Conservation (phyloP, 2,113 vertebrate species). For the Probosciger aterrimus region DNA sequence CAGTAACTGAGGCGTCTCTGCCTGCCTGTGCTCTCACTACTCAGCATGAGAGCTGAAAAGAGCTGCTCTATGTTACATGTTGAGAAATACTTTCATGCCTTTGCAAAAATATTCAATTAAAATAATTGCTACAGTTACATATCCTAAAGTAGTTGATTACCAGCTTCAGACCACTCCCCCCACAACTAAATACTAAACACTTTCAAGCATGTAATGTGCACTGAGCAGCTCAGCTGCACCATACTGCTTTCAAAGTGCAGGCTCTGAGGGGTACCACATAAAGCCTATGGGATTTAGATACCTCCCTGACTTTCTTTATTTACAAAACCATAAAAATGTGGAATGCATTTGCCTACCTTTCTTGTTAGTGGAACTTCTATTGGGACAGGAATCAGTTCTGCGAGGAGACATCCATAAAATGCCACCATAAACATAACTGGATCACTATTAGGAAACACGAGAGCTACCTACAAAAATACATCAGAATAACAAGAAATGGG, state of each 20-base stretch:
- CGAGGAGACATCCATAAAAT: conserved; percentile 94
- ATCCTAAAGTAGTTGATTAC: not conserved
- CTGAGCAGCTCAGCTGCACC: not conserved
- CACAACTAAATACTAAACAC: not conserved
- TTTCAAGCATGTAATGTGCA: not conserved
- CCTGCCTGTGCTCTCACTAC: not conserved
- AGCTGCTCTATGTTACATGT: not conserved
- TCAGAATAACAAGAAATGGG: not conserved
- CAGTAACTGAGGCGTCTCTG: not conserved
- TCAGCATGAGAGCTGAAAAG: not conserved
- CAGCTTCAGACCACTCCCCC: not conserved
- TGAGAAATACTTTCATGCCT: not conserved
- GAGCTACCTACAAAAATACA: conserved; percentile 82
- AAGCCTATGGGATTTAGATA: not conserved
- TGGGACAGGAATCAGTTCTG: conserved; percentile 92
- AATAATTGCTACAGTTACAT: not conserved
- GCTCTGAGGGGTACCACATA: not conserved
- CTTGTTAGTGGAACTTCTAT: conserved; percentile 94
- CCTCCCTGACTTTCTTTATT: not conserved
- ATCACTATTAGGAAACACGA: conserved; percentile 95
- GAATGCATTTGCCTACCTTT: conserved; percentile 79
- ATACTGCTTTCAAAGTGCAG: not conserved
- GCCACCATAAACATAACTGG: conserved; percentile 97
- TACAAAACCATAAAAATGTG: not conserved
- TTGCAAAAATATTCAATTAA: not conserved